A percentile compares a stretch with the other conserved stretches of the same genome.
phyloP scores from a whole-genome alignment of 2,797 vertebrate species.

The Thripadectes ignobilis region DNA sequence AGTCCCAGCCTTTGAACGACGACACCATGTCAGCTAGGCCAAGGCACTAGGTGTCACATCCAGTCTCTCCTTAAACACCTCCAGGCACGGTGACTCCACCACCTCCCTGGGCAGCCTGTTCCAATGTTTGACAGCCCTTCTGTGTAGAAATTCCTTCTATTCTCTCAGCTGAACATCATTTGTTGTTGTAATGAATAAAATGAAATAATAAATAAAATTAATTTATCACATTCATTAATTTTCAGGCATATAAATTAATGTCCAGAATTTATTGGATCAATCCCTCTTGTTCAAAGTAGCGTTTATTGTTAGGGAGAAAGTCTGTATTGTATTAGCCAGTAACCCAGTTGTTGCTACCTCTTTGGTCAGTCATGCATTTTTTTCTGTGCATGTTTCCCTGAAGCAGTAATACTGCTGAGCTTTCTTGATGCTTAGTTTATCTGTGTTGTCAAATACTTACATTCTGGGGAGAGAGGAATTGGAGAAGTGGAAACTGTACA shows the following conservation, averaged over 20 bases:
- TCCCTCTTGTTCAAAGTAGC: neutral
- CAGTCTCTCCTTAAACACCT: neutral
- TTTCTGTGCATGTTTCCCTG: neutral
- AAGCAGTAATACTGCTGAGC: neutral
- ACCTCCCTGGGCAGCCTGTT: neutral
- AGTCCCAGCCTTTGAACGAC: neutral
- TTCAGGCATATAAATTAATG: neutral
- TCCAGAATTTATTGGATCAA: neutral
- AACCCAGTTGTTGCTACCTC: neutral
- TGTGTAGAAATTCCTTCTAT: neutral
- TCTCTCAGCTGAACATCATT: no score
- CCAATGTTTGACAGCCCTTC: neutral
- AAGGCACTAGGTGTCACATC: neutral
- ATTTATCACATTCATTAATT: neutral
- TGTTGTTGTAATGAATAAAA: neutral
- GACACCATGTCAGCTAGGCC: neutral
- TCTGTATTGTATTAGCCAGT: neutral
- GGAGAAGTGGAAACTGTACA: neutral
- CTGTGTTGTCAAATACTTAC: neutral
- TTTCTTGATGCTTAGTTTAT: neutral
- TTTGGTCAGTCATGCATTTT: neutral
- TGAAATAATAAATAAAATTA: neutral
- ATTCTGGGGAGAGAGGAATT: neutral
- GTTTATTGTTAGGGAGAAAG: neutral
- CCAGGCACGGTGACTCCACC: neutral